Base-by-base conservation (phyloP, 2,113 vertebrate genomes). In the Austrofundulus limnaeus region DNA sequence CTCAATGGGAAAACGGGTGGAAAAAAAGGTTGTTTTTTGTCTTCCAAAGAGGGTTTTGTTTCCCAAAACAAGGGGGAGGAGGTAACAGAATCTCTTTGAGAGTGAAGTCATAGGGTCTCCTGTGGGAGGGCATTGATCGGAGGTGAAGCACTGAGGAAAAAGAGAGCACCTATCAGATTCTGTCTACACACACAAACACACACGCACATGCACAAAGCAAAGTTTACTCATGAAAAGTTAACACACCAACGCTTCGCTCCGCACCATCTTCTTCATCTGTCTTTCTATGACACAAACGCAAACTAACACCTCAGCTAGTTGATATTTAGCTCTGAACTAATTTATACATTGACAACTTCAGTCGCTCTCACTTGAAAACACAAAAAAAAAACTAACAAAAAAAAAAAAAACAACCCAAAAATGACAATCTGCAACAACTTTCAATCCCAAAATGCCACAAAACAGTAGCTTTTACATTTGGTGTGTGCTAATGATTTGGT, bases 81-180 rank as follows among this genome's bases (percentile, higher is more conserved):
- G 66, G 89, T 89, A 92, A 92, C 87, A 80, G 49, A 85, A 92
- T 89, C 87, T 83, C 66, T 84, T 50, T 84, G 77, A 77, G 85
- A 87, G 85, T 91, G 88, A 90, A 89, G 85, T 88, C 85, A 88
- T 87, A 69, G 86, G 72, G 86, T 75, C 83, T 88, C 88, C 65
- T 61, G 78, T 75, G 87, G 88, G 85, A 81, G 73, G 61, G 71
- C 84, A 92, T 90, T 87, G 90, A 92, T 92, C 78, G 71, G 75
- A 64, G 84, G 69, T 80, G 74, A 80, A 72, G 75, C 72, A 59
- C 67, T 60, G 72, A 81, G 80, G 76, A 70, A 85, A 77, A 72
- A 52, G 63, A 72, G 67, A 70, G 66, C 65, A 53, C 78, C 80
- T 82, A 86, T 89, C 88, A 83, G 61, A 82, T 87, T 87, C 65